These are phyloP conservation scores for Delia radicum DNA, from an alignment of 1,140 invertebrate species.

Conservation along the genomic window DNA sequence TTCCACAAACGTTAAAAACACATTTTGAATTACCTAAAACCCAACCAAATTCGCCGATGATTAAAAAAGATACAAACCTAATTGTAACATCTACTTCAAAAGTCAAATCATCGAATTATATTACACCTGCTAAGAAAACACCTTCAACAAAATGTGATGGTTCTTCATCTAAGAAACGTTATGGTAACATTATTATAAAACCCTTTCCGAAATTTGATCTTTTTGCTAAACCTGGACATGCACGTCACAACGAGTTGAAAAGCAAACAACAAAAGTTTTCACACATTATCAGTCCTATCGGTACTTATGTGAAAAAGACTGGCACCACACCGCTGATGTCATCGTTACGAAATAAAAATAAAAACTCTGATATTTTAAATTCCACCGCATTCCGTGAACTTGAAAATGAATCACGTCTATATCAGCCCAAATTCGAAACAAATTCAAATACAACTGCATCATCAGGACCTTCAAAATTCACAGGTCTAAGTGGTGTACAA, in stretches of 20 bases:
- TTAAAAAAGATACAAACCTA: too few relatives aligned
- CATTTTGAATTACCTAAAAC: neutral
- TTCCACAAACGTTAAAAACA: neutral
- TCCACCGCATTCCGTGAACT: slow-evolving; percentile 35
- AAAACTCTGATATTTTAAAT: slow-evolving; percentile 32
- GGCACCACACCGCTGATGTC: slow-evolving; percentile 45
- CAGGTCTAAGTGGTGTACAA: neutral
- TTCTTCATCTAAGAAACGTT: slow-evolving; percentile 2
- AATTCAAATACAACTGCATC: neutral
- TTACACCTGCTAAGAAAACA: neutral
- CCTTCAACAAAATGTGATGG: neutral
- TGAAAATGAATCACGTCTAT: slow-evolving; percentile 40
- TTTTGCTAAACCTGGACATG: slow-evolving; percentile 35
- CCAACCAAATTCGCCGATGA: neutral
- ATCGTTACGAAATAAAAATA: slow-evolving; percentile 23
- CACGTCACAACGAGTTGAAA: slow-evolving; percentile 31
- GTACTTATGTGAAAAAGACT: slow-evolving; percentile 54
- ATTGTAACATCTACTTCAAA: neutral
- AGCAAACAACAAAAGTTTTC: slow-evolving; percentile 36
- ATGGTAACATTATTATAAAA: slow-evolving; percentile 8
- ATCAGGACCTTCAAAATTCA: neutral
- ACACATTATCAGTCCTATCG: slow-evolving; percentile 55
- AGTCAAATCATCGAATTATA: slow-evolving; percentile 3
- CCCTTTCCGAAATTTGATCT: slow-evolving; percentile 34
- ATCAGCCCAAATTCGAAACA: slow-evolving; percentile 23